Base-by-base conservation (phyloP, 2,888 invertebrate genomes). In the Timema cristinae region DNA sequence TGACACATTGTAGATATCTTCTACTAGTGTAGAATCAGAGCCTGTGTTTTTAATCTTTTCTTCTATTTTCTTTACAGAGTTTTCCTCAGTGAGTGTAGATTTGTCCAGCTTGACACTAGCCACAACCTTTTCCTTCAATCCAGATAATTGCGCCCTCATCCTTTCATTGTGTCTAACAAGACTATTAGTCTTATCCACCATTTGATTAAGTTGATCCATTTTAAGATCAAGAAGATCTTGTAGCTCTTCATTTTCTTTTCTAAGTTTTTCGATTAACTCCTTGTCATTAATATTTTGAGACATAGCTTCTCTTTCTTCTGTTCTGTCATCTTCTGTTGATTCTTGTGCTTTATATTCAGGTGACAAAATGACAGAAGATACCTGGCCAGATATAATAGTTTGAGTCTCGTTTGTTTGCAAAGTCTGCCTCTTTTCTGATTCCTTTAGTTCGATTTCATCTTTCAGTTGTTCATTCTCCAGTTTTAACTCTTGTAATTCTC, bases 201-300 rank as follows among this genome's bases (percentile, higher is more conserved):
- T 48, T 8, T 68, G 50, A 9, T 68, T 32, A 8, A 68, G 68
- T 32, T 68, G 68, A 32, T 51, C 68, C 15, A 47, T 50, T 7
- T 50, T 52, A 32, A 51, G 52, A 47, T 68, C 63, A 32, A 63
- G n/a, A 47, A 63, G 32, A 13, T 67, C 67, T 15, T 67, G 66
- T 11, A 54, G 50, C 32, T 48, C 48, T 9, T 52, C 13, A 13
- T 70, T 70, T 51, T 59, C 66, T n/a, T 70, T 67, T 56, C 54
- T 50, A 13, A 71, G 56, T 68, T 71, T 68, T n/a, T 69, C 49
- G 9, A 54, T 47, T 48, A 71, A 59, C 49, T 13, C 67, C 32
- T 50, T 50, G 13, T 16, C 67, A 7, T 51, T 6, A 32, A 32
- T 32, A 32, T 32, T 32, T 32, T 1, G 32, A 32, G 32, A 32